A percentile compares a stretch with the other conserved stretches of the same genome.
phyloP scores from a whole-genome alignment of 1,140 invertebrate species.

The Panagrolaimus sp. region DNA sequence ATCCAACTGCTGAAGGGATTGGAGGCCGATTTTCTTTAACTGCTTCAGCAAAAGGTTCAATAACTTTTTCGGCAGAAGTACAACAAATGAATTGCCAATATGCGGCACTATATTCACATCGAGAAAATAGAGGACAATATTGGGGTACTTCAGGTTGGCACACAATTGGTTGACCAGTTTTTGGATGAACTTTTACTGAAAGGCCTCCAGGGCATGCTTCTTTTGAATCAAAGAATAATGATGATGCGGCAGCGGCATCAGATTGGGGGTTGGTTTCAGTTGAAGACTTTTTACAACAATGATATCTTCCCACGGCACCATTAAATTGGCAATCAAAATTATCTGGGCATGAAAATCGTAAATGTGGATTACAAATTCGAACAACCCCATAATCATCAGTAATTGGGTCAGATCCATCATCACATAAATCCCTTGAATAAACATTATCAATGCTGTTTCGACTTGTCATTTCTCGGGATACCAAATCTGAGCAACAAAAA shows the following conservation, averaged over 20 bases:
- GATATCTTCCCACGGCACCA: constrained; percentile 11
- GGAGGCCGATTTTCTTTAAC: background rate
- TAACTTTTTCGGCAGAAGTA: background rate
- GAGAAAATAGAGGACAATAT: constrained; percentile 23
- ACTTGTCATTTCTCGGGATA: background rate
- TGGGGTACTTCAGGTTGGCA: constrained; percentile 23
- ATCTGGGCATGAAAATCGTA: constrained; percentile 27
- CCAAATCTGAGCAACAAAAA: constrained; percentile 31
- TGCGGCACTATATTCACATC: constrained; percentile 23
- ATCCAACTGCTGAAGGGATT: background rate
- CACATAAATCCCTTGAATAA: constrained; percentile 14
- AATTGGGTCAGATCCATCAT: constrained; percentile 24
- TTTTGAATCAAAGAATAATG: constrained; percentile 18
- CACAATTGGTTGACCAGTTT: constrained; percentile 25
- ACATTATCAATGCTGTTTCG: background rate
- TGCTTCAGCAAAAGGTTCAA: constrained; percentile 10
- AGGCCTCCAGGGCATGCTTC: constrained; percentile 24
- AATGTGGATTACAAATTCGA: constrained; percentile 25
- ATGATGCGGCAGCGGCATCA: constrained; percentile 2
- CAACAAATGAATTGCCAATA: constrained; percentile 32
- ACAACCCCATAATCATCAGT: constrained; percentile 16
- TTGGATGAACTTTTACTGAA: constrained; percentile 17
- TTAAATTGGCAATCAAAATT: constrained; percentile 18
- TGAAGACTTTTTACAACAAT: constrained; percentile 15
- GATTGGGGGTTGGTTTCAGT: background rate